Percentiles rank a stretch among this genome's conserved stretches.
Conservation (phyloP, 35 echinoderm and acorn worm species). For the Lytechinus variegatus region DNA sequence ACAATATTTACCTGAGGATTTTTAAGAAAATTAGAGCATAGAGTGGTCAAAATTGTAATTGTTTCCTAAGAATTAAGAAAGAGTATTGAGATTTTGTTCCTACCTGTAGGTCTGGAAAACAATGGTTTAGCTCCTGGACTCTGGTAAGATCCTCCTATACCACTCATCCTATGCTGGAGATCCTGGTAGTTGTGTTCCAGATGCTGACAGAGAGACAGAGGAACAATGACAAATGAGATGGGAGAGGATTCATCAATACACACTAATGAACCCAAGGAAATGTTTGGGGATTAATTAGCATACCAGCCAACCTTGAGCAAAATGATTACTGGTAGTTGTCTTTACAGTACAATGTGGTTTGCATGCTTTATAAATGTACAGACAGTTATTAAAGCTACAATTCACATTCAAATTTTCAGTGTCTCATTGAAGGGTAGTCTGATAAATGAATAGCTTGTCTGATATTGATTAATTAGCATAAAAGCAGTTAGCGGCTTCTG, state of each 20-base stretch:
- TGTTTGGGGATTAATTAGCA: background rate
- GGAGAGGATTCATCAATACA: background rate
- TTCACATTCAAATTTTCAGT: too few relatives aligned
- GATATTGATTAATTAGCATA: too few relatives aligned
- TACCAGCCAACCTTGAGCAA: background rate
- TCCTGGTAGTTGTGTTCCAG: conserved; percentile 78
- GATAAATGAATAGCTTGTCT: too few relatives aligned
- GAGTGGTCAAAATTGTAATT: too few relatives aligned
- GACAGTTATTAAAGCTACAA: too few relatives aligned
- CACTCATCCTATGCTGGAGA: conserved; percentile 61
- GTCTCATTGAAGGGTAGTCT: too few relatives aligned
- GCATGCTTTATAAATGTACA: background rate
- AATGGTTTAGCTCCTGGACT: background rate
- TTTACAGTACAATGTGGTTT: background rate
- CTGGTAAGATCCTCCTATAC: background rate
- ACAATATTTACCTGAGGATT: too few relatives aligned
- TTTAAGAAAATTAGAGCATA: too few relatives aligned
- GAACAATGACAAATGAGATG: background rate
- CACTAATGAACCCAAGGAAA: background rate
- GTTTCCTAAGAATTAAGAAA: too few relatives aligned
- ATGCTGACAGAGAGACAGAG: conserved; percentile 44
- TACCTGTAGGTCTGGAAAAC: background rate
- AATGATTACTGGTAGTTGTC: background rate
- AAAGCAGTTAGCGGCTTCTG: too few relatives aligned
- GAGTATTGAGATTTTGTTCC: background rate